Evolutionary conservation across 2,113 vertebrate genomes (phyloP).

Genomic region (Forbesichthys papilliferus): DNA sequence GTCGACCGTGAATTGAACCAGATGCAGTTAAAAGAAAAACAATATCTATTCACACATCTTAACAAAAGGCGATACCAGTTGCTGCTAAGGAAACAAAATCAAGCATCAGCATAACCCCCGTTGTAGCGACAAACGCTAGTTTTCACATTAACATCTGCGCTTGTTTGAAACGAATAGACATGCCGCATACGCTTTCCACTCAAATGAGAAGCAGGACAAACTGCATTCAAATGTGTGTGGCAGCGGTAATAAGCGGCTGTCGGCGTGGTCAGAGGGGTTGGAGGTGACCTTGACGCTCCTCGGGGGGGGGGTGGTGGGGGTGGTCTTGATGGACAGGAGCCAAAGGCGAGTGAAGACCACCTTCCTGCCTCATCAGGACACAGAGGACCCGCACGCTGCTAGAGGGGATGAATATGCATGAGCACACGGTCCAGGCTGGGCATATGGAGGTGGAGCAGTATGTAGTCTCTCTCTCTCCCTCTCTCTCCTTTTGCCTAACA

Average conservation of each 20-base stretch:
- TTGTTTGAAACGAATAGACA: too few species aligned
- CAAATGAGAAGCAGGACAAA: too few species aligned
- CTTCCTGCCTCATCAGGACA: slow-evolving; percentile 27
- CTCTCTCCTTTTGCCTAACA: slow-evolving; percentile 4
- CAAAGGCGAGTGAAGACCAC: slow-evolving; percentile 37
- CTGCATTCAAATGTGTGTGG: not conserved
- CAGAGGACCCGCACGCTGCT: slow-evolving; percentile 40
- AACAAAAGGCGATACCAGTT: too few species aligned
- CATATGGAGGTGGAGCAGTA: slow-evolving; percentile 7
- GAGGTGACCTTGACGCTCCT: slow-evolving; percentile 57
- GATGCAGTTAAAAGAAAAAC: too few species aligned
- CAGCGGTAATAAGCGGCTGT: not conserved
- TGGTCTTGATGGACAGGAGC: slow-evolving; percentile 47
- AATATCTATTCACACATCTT: too few species aligned
- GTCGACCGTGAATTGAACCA: too few species aligned
- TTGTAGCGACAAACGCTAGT: too few species aligned
- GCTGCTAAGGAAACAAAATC: too few species aligned
- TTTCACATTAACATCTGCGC: too few species aligned
- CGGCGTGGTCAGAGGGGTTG: slow-evolving; percentile 17
- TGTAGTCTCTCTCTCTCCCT: slow-evolving; percentile 32
- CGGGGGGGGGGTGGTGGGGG: slow-evolving; percentile 1
- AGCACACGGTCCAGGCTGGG: slow-evolving; percentile 4
- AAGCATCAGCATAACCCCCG: too few species aligned
- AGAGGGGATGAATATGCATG: slow-evolving; percentile 63
- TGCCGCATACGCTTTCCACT: too few species aligned